phyloP scores from a whole-genome alignment of 2,113 vertebrate species.

The Fulica atra region DNA sequence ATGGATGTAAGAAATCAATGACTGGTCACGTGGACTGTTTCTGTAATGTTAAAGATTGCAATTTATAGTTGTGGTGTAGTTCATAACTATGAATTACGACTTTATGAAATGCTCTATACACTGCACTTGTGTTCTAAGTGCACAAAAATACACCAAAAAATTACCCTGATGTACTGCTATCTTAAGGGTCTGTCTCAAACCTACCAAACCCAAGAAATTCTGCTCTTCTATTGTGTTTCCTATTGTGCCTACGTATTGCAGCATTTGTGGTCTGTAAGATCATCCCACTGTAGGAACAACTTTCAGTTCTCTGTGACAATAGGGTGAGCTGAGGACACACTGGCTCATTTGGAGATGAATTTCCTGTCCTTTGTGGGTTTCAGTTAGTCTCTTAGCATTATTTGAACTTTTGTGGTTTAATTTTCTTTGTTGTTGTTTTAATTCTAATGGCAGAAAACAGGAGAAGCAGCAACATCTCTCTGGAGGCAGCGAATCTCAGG shows the following conservation, averaged over 20 bases:
- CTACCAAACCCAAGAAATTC: slow-evolving; percentile 16
- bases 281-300: slow-evolving; percentile 46
- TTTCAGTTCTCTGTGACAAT: slow-evolving; percentile 65
- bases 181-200: slow-evolving; percentile 10
- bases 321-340: slow-evolving; percentile 65
- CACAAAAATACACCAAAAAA: background rate
- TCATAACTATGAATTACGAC: slow-evolving; percentile 9
- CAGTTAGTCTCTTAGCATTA: slow-evolving; percentile 58
- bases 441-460: slow-evolving; percentile 57
- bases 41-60: background rate
- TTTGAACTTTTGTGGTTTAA: slow-evolving; percentile 65
- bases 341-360: slow-evolving; percentile 54
- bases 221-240: slow-evolving; percentile 1
- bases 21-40: background rate
- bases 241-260: slow-evolving; percentile 44
- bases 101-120: background rate
- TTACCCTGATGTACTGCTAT: background rate
- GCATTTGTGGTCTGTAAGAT: slow-evolving; percentile 56
- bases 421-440: slow-evolving; percentile 63
- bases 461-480: slow-evolving; percentile 30
- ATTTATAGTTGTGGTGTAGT: slow-evolving; percentile 1
- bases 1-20: background rate
- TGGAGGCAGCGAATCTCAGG: background rate
- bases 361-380: slow-evolving; percentile 69
- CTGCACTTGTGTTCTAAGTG: background rate